Percentiles rank a stretch among this genome's conserved stretches.
Evolutionary conservation across 2,113 vertebrate species (phyloP).

Genomic region (Saccopteryx bilineata): DNA sequence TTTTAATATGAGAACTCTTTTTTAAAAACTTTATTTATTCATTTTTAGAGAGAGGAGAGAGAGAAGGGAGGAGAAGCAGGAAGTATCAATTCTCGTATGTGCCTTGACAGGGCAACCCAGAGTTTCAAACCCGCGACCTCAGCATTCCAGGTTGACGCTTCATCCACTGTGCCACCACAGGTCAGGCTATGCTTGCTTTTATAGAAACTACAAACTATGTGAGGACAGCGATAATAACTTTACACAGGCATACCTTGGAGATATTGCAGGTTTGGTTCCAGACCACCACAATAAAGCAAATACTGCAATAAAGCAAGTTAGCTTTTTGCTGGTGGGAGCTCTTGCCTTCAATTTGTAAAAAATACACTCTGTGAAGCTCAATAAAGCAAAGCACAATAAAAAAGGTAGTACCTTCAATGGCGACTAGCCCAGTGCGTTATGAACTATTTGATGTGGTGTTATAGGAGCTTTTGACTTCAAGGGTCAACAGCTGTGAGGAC

Average conservation of each 20-base stretch:
- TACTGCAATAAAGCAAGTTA: not conserved
- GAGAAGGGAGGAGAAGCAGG: too few species aligned
- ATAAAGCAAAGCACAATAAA: not conserved
- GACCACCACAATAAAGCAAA: not conserved
- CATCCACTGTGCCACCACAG: too few species aligned
- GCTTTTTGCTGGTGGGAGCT: not conserved
- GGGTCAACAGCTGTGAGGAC: slow-evolving; percentile 70
- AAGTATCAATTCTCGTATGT: too few species aligned
- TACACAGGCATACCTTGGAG: not conserved
- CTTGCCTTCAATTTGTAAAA: not conserved
- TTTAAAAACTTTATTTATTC: too few species aligned
- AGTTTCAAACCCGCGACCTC: too few species aligned
- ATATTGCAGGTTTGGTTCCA: not conserved
- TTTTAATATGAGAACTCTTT: too few species aligned
- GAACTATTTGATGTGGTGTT: slow-evolving; percentile 62
- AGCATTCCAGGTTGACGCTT: too few species aligned
- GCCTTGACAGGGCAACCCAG: too few species aligned
- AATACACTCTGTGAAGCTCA: not conserved
- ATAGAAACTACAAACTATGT: not conserved
- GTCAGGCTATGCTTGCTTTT: not conserved
- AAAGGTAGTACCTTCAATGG: not conserved
- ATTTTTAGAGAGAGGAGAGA: too few species aligned
- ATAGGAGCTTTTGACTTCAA: slow-evolving; percentile 63
- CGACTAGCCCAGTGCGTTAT: not conserved
- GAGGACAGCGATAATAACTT: not conserved